phyloP scores from a whole-genome alignment of 1,140 invertebrate species.

The Caenorhabditis brenneri region DNA sequence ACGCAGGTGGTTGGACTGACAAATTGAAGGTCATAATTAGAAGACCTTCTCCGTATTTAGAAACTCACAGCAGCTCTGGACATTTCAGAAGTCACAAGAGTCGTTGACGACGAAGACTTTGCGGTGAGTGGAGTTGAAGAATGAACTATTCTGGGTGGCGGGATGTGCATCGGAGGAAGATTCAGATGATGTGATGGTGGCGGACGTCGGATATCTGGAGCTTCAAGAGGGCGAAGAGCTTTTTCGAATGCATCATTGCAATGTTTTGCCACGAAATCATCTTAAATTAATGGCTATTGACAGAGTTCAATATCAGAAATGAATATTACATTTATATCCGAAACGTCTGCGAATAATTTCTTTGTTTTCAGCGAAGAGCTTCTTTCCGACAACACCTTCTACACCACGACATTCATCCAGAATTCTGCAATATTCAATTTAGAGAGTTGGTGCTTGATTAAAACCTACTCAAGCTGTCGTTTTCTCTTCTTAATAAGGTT shows the following conservation, averaged over 20 bases:
- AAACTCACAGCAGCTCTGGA: neutral
- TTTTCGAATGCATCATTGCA: neutral
- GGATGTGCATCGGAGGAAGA: conserved; percentile 5
- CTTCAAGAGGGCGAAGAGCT: neutral
- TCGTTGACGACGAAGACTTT: neutral
- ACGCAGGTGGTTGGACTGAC: neutral
- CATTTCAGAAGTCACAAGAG: neutral
- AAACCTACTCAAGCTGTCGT: neutral
- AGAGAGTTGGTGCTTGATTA: neutral
- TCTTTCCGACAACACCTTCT: neutral
- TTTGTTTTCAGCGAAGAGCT: neutral
- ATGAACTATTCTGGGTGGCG: neutral
- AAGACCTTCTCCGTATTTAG: neutral
- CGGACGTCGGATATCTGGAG: neutral
- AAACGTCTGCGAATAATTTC: neutral
- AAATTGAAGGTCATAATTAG: neutral
- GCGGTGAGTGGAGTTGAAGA: neutral
- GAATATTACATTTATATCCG: neutral
- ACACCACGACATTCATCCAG: neutral
- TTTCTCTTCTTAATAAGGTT: neutral
- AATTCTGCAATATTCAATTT: neutral
- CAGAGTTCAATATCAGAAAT: too few species aligned
- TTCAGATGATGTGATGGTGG: neutral
- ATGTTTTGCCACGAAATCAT: too few species aligned
- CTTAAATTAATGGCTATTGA: too few species aligned